A percentile compares a stretch with the other conserved stretches of the same genome.
These are phyloP conservation scores for Osedax fenrisi DNA, from an alignment of 2,888 invertebrate species.

Conservation along the genomic window DNA sequence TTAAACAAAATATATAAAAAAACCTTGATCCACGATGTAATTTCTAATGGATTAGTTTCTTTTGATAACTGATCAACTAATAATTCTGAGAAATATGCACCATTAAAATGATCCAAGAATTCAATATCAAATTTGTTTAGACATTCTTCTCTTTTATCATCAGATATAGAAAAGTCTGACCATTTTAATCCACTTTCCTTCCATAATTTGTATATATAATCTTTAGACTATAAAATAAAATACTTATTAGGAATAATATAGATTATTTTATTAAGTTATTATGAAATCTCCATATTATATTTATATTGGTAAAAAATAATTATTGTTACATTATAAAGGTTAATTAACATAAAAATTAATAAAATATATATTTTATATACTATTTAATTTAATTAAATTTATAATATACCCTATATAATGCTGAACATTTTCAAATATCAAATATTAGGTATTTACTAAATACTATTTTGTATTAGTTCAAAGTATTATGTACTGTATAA, in stretches of 20 bases:
- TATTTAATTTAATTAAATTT: not conserved
- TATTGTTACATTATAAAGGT: not conserved
- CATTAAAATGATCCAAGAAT: not conserved
- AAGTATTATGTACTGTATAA: no score
- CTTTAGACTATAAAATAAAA: no score
- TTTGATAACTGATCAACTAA: not conserved
- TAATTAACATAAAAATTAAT: not conserved
- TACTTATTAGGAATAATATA: no score
- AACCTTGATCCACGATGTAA: no score
- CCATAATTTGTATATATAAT: not conserved
- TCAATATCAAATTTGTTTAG: not conserved
- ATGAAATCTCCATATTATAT: no score
- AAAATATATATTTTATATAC: no score
- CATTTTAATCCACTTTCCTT: not conserved
- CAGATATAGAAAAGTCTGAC: not conserved
- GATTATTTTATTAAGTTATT: no score
- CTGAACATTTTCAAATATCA: no score
- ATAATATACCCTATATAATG: no score
- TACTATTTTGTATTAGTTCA: no score
- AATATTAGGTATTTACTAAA: no score
- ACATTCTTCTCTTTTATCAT: not conserved
- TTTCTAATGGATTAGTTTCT: not conserved
- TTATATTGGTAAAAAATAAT: not conserved
- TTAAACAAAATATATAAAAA: no score
- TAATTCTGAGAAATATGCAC: not conserved